Evolutionary conservation across 2,888 invertebrate species (phyloP).

Genomic region (Chesias legatella): DNA sequence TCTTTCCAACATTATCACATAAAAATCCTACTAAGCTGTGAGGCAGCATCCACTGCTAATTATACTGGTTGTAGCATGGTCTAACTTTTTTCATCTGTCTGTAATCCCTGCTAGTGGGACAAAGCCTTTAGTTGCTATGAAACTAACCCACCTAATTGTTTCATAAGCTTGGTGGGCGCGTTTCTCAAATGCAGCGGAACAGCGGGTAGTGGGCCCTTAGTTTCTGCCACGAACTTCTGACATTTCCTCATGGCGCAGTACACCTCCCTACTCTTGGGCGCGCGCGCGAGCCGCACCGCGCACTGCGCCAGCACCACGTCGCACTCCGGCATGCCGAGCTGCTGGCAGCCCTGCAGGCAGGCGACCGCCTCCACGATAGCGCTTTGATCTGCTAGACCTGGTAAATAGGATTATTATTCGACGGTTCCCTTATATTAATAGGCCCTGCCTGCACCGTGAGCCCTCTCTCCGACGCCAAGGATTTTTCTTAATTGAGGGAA

Average conservation of each 20-base stretch:
- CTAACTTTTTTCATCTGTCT: no score
- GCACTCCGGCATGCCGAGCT: slow-evolving; percentile 90
- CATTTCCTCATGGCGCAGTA: slow-evolving; percentile 82
- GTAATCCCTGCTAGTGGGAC: no score
- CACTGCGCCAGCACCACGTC: slow-evolving; percentile 89
- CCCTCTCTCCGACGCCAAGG: no score
- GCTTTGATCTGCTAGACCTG: slow-evolving; percentile 84
- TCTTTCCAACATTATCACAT: no score
- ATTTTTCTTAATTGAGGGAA: no score
- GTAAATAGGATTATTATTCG: no score
- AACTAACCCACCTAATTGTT: slow-evolving; percentile 83
- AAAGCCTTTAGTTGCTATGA: no score
- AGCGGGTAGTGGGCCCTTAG: slow-evolving; percentile 85
- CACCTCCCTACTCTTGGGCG: slow-evolving; percentile 86
- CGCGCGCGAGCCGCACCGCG: slow-evolving; percentile 87
- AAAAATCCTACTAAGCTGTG: no score
- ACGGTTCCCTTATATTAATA: no score
- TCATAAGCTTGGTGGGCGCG: slow-evolving; percentile 90
- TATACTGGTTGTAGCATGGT: no score
- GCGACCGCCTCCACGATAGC: slow-evolving; percentile 85
- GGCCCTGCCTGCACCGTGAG: no score
- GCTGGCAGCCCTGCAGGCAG: slow-evolving; percentile 88
- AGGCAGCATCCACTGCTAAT: no score
- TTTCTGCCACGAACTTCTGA: slow-evolving; percentile 78
- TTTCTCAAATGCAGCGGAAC: slow-evolving; percentile 90